Evolutionary conservation across 2,113 vertebrate genomes (phyloP).

Genomic region (Machaerirhynchus nigripectus): DNA sequence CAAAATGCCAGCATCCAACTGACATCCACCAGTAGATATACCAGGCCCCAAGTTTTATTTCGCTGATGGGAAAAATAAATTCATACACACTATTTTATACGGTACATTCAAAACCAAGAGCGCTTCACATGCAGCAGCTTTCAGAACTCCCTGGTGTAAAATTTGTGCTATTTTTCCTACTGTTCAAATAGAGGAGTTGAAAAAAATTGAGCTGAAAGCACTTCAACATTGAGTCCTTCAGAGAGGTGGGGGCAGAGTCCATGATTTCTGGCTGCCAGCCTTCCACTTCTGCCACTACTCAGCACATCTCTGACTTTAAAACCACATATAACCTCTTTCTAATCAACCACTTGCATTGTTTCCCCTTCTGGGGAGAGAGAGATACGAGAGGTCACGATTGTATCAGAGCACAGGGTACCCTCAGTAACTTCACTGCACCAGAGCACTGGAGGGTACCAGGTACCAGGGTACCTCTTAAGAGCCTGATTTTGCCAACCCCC

Average conservation of each 20-base stretch:
- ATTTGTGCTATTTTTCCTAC: not conserved
- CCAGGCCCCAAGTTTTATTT: not conserved
- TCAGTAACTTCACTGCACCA: not conserved
- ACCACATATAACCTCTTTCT: not conserved
- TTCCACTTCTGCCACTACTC: not conserved
- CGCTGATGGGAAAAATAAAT: not conserved
- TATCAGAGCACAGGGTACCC: not conserved
- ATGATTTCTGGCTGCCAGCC: not conserved
- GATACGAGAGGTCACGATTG: rapidly evolving
- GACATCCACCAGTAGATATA: not conserved
- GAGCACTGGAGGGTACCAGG: not conserved
- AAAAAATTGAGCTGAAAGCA: not conserved
- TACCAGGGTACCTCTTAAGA: not conserved
- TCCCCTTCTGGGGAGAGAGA: not conserved
- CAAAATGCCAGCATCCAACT: not conserved
- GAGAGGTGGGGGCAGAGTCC: not conserved
- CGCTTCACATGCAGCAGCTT: not conserved
- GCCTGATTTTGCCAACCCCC: not conserved
- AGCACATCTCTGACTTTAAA: not conserved
- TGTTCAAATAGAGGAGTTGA: not conserved
- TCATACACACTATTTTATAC: not conserved
- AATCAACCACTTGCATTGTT: not conserved
- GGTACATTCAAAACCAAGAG: not conserved
- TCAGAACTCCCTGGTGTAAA: not conserved
- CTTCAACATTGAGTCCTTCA: not conserved